Conservation (phyloP, 1,140 invertebrate genomes). For the Venustaconcha ellipsiformis region DNA sequence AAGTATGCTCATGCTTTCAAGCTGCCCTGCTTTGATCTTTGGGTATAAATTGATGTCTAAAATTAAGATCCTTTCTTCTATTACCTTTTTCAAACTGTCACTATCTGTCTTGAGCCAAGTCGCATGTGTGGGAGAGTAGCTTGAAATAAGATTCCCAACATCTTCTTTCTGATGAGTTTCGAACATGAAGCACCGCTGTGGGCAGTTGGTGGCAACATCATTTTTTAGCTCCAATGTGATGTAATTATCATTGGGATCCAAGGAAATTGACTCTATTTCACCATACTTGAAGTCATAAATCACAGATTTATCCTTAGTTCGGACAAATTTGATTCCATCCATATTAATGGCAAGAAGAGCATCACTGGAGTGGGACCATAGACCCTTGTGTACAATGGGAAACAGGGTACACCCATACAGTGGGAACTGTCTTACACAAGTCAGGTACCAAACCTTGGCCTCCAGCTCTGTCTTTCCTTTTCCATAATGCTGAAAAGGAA, state of each 20-base stretch:
- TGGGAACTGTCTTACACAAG: slow-evolving; percentile 97
- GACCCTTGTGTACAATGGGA: slow-evolving; percentile 89
- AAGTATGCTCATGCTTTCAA: too few species aligned
- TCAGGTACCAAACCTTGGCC: slow-evolving; percentile 93
- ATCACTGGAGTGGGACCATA: slow-evolving; percentile 86
- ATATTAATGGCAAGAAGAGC: slow-evolving; percentile 88
- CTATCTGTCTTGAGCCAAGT: slow-evolving; percentile 89
- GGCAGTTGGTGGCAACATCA: slow-evolving; percentile 74
- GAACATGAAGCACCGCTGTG: slow-evolving; percentile 92
- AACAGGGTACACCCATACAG: slow-evolving; percentile 95
- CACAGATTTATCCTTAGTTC: slow-evolving; percentile 59
- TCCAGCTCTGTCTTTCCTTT: slow-evolving; percentile 90
- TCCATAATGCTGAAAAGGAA: slow-evolving; percentile 81
- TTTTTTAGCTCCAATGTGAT: slow-evolving; percentile 82
- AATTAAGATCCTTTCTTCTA: slow-evolving; percentile 2
- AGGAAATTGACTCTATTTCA: slow-evolving; percentile 75
- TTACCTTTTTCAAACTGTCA: slow-evolving; percentile 75
- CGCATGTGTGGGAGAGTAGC: slow-evolving; percentile 87
- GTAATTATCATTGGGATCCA: slow-evolving; percentile 91
- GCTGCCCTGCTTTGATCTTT: too few species aligned
- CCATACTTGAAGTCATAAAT: slow-evolving; percentile 60
- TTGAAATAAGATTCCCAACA: slow-evolving; percentile 91
- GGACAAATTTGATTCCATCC: slow-evolving; percentile 79
- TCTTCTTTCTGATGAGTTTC: slow-evolving; percentile 89
- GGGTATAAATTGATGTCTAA: slow-evolving; percentile 3